Evolutionary conservation across 2,113 vertebrate genomes (phyloP).

Genomic region (Rissa tridactyla): DNA sequence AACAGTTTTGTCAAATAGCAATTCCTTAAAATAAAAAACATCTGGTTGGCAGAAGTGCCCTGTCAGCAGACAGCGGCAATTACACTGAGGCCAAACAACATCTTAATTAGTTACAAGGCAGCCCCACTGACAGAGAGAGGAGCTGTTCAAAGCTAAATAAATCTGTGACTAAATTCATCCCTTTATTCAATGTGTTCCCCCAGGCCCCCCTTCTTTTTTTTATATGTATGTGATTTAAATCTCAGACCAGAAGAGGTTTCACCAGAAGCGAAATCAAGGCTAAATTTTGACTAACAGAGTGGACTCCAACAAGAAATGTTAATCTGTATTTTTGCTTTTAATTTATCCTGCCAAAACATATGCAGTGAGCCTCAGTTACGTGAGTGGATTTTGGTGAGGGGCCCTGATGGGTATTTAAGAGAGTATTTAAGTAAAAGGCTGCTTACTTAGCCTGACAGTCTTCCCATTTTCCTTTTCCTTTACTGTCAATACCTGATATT

Average conservation of each 20-base stretch:
- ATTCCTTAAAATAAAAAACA: slow-evolving; percentile 56
- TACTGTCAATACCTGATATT: neutral
- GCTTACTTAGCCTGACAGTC: neutral
- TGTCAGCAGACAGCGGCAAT: slow-evolving; percentile 69
- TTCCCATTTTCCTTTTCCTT: neutral
- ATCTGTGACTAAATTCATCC: neutral
- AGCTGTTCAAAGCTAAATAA: slow-evolving; percentile 18
- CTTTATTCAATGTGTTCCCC: neutral
- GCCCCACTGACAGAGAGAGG: slow-evolving; percentile 15
- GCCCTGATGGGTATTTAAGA: neutral
- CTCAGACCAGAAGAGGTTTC: neutral
- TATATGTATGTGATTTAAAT: neutral
- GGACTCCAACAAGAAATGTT: neutral
- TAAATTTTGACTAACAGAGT: neutral
- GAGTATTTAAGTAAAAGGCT: neutral
- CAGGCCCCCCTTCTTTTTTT: too few species aligned
- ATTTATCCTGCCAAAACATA: neutral
- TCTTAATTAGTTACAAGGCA: slow-evolving; percentile 61
- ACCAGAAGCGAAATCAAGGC: neutral
- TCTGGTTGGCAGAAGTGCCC: slow-evolving; percentile 59
- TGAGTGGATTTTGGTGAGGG: neutral
- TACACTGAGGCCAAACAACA: slow-evolving; percentile 55
- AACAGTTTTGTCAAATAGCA: slow-evolving; percentile 46
- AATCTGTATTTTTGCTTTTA: neutral
- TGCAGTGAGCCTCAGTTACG: neutral